phyloP scores from a whole-genome alignment of 2,113 vertebrate genomes.

The Papio anubis region DNA sequence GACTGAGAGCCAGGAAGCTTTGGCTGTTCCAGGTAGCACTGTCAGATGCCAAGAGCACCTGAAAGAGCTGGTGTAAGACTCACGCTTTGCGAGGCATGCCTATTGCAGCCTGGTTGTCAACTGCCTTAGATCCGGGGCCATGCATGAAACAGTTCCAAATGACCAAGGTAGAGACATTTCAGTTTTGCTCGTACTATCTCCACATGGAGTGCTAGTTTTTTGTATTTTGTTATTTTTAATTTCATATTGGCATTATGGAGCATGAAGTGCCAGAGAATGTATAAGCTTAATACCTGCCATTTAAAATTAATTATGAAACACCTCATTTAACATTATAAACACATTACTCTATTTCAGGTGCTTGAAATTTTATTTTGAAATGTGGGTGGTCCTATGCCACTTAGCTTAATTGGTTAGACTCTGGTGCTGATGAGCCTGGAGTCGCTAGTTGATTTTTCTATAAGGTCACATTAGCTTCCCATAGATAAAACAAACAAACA shows the following conservation, averaged over 20 bases:
- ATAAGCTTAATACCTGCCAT: constrained; percentile 33
- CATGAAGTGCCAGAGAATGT: neutral
- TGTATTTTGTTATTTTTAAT: constrained; percentile 10
- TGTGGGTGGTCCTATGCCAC: constrained; percentile 25
- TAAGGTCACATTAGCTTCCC: neutral
- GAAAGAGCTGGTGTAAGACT: neutral
- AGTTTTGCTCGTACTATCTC: neutral
- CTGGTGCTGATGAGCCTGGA: neutral
- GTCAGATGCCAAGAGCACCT: neutral
- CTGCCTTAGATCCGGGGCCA: neutral
- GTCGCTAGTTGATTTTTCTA: neutral
- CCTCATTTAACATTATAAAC: constrained; percentile 58
- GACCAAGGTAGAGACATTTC: neutral
- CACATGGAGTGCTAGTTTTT: neutral
- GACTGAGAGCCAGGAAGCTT: too few species aligned
- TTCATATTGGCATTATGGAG: neutral
- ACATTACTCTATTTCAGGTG: neutral
- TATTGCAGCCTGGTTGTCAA: neutral
- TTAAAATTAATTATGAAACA: constrained; percentile 65
- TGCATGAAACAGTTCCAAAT: neutral
- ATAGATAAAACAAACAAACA: neutral
- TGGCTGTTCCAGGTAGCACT: neutral
- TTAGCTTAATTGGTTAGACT: constrained; percentile 45
- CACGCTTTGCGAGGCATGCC: neutral
- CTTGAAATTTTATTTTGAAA: constrained; percentile 64